Conservation (phyloP, 2,113 vertebrate genomes). For the Delphinapterus leucas region DNA sequence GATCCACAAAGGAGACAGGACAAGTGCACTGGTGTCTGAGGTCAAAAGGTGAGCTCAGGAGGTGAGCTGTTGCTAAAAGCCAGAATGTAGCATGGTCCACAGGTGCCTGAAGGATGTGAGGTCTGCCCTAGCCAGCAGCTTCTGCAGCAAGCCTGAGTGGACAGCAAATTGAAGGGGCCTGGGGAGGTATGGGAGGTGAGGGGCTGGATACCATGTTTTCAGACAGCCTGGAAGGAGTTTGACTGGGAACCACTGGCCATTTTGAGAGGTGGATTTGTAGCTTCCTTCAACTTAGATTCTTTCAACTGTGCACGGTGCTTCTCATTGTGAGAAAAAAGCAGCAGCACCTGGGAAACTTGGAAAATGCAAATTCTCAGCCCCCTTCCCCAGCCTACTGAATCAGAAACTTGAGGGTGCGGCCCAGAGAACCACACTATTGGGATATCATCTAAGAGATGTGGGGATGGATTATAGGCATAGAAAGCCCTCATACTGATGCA, state of each 20-base stretch:
- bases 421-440: neutral
- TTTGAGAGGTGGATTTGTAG: neutral
- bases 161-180: neutral
- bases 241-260: neutral
- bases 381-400: neutral
- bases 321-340: fast-evolving
- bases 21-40: fast-evolving
- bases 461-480: neutral
- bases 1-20: neutral
- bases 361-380: neutral
- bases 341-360: neutral
- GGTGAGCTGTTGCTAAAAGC: fast-evolving
- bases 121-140: fast-evolving
- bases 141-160: neutral
- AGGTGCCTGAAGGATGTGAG: fast-evolving
- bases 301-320: neutral
- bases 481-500: neutral
- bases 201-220: no score
- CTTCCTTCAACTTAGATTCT: neutral
- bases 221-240: no score
- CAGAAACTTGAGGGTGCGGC: neutral
- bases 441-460: neutral
- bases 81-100: fast-evolving
- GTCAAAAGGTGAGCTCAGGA: neutral
- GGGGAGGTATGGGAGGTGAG: no score